Percentiles rank a stretch among this genome's conserved stretches.
phyloP scores from a whole-genome alignment of 2,113 vertebrate species.

The Nothoprocta pentlandii region DNA sequence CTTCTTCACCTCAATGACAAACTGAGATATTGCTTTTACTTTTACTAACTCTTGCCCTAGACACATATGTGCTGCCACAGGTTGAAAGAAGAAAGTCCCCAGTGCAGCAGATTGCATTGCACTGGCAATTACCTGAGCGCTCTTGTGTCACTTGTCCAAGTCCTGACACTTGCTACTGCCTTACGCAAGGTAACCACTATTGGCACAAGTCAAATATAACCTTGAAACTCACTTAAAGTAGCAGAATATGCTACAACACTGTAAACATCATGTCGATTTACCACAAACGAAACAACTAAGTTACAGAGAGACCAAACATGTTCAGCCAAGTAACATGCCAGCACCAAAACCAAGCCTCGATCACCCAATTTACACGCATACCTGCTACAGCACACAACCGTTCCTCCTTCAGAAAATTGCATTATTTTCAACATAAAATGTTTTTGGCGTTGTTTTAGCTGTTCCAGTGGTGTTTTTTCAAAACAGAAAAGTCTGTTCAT shows the following conservation, averaged over 20 bases:
- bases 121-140: background rate
- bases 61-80: background rate
- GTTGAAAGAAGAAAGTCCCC: background rate
- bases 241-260: background rate
- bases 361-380: background rate
- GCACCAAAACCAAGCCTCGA: background rate
- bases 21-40: background rate
- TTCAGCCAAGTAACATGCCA: background rate
- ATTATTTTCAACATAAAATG: background rate
- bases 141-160: background rate
- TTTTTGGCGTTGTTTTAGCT: background rate
- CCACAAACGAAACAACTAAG: background rate
- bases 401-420: background rate
- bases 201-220: rapidly evolving
- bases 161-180: background rate
- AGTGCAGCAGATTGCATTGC: background rate
- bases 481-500: background rate
- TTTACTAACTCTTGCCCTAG: background rate
- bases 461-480: background rate
- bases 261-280: background rate
- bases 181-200: background rate
- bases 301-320: background rate
- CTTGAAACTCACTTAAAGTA: background rate
- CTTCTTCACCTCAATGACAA: background rate
- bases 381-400: background rate